Evolutionary conservation across 2,113 vertebrate species (phyloP), one percentile per base, ranked within the genome.

Genomic region (Brachyistius frenatus): DNA sequence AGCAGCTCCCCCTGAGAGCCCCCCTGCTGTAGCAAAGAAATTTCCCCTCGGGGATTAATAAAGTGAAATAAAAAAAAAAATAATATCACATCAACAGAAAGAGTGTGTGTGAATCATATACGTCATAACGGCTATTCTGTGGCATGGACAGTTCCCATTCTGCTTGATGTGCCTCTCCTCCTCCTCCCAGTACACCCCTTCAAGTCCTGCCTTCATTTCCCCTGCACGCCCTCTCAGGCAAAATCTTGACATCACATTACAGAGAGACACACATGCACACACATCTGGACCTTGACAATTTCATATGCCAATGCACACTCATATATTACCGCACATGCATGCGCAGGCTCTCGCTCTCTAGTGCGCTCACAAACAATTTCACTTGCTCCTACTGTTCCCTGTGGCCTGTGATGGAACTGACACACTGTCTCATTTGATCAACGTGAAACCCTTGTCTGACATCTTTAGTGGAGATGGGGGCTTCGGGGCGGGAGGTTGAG

Each of bases 341-440:
- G 36, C 7, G 1, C 55, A 23, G 7, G 50, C 58, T 77, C 66
- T 78, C 55, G 32, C 35, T 69, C 46, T 39, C 46, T 39, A 53
- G 32, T 33, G 55, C 36, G 16, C 32, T 41, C 52, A 57, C 76
- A 69, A 73, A 81, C 62, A 79, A 76, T 86, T 84, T 86, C 63
- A 84, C 81, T 86, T 73, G 58, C 61, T 84, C 70, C 77, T 76
- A 74, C 84, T 79, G 78, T 80, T 89, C 89, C 87, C 86, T 73
- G 76, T 87, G 84, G 84, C 83, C 50, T 74, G 80, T 82, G 79
- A 86, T 84, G 66, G 82, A 82, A 87, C 80, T 79, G 86, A 87
- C 91, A 88, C 62, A 79, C 78, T 88, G 91, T 88, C 86, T 86
- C 78, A 76, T 84, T 82, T 86, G 73, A 91, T 90, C 86, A 91